Evolutionary conservation across 1,140 invertebrate species (phyloP).

Genomic region (Ostrea edulis): DNA sequence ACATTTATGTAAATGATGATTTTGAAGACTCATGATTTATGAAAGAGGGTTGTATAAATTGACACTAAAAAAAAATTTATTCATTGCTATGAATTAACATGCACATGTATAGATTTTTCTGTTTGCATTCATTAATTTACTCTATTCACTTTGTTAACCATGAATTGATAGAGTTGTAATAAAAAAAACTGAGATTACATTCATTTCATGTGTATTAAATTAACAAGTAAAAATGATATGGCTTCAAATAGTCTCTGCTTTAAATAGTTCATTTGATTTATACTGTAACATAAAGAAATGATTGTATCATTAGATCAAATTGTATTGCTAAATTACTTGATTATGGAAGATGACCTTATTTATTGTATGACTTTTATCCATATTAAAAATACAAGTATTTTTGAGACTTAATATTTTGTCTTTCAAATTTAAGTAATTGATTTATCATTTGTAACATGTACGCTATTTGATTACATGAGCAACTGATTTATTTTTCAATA

Average conservation of each 20-base stretch:
- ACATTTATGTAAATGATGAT: background rate
- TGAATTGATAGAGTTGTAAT: background rate
- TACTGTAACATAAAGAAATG: too few species aligned
- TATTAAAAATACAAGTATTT: background rate
- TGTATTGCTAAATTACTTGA: background rate
- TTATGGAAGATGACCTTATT: background rate
- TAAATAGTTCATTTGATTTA: too few species aligned
- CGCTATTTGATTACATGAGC: too few species aligned
- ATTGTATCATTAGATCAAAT: too few species aligned
- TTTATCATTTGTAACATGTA: too few species aligned
- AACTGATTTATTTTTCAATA: too few species aligned
- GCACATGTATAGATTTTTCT: background rate
- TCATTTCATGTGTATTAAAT: background rate
- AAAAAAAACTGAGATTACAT: background rate
- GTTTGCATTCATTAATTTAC: background rate
- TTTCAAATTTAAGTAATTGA: background rate
- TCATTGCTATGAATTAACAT: background rate
- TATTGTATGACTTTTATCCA: background rate
- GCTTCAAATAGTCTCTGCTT: too few species aligned
- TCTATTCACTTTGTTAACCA: too few species aligned
- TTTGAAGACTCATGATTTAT: constrained; percentile 1
- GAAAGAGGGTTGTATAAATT: background rate
- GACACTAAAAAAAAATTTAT: background rate
- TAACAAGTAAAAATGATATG: background rate
- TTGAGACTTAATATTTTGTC: background rate